Evolutionary conservation across 2,888 invertebrate species (phyloP), one percentile per base, ranked within the genome.

Genomic region (Drosophila ochracea): DNA sequence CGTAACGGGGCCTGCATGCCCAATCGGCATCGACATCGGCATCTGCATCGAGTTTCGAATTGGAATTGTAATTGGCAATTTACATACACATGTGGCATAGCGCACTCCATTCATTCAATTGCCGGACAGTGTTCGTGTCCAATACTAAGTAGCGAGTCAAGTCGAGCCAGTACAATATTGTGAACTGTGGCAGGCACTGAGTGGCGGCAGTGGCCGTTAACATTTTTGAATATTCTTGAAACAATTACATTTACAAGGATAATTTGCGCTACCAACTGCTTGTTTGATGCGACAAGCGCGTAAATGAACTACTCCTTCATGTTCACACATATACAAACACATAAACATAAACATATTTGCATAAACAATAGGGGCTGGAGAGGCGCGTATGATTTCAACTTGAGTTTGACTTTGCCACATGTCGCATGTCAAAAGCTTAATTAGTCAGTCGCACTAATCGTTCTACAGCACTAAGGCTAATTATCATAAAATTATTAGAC

Each of bases 401-500:
- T 54, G 60, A 80, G 66, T 11, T 28, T 28, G 68, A 66, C 68
- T 64, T 75, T 72, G 66, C 58, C 31, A 28, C 52, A 59, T 64
- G 76, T 68, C 52, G 60, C 58, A 37, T 55, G 55, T 82, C 79
- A 70, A 31, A 82, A 58, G 80, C 89, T 78, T 89, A 86, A 90
- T 86, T 87, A 84, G 85, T 73, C 80, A 76, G 73, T n/a, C 73
- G 69, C 75, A 79, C 82, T 90, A 87, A 87, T 88, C 86, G 83
- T 78, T 88, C 90, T 90, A 85, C 77, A 81, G 84, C 76, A 75
- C 90, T 79, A 76, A 83, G 74, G 74, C 90, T 85, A 88, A 90
- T 88, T 87, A 88, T 88, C 85, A 90, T 87, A 85, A 90, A 87
- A 88, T 87, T 85, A 88, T 87, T 88, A 83, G 77, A 79, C 85